Evolutionary conservation across 2,797 vertebrate species (phyloP), one percentile per base, ranked within the genome.

Genomic region (Semaprochilodus insignis): DNA sequence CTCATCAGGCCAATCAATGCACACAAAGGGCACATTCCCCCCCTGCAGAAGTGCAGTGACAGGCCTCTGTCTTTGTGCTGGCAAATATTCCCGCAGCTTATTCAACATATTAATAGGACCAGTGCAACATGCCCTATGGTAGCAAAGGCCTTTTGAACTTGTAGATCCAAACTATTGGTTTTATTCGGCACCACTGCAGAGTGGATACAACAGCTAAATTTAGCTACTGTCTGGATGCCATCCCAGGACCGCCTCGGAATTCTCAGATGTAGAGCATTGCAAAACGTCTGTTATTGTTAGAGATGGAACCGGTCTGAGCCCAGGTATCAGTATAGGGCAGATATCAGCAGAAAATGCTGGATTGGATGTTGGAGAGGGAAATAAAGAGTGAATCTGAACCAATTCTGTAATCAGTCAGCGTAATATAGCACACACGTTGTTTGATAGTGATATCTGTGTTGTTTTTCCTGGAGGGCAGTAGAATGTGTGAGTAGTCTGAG

Each of bases 1-100:
- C 81, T 88, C 84, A 88, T 89, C 84, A 80, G 81, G 67, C 74
- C 80, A 87, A 85, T 90, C 87, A 87, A 88, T 90, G 84, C 48
- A 77, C 76, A 87, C 78, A 80, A 77, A 66, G 74, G 67, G 65
- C 76, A 78, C 85, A 83, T 80, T 85, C 63, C 55, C 77, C 44
- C 51, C 76, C 54, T 34, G 34, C 25, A 74, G 52, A 77, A 75
- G n/a, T 54, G 79, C 59, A 60, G 6, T 55, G 23, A 81, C 70
- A 76, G 60, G 27, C 31, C 34, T 34, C 54, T 54, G 60, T 62
- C 54, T 78, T 27, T 31, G 21, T 25, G 14, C 19, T 48, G 48
- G 21, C 7, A 44, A 21, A 78, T 76, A 65, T 27, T 77, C 57
- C 77, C 63, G 75, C n/a, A 80, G 48, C 25, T 60, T 44, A 74